Conservation (phyloP, 2,888 invertebrate species). For the Malthinus flaveolus region DNA sequence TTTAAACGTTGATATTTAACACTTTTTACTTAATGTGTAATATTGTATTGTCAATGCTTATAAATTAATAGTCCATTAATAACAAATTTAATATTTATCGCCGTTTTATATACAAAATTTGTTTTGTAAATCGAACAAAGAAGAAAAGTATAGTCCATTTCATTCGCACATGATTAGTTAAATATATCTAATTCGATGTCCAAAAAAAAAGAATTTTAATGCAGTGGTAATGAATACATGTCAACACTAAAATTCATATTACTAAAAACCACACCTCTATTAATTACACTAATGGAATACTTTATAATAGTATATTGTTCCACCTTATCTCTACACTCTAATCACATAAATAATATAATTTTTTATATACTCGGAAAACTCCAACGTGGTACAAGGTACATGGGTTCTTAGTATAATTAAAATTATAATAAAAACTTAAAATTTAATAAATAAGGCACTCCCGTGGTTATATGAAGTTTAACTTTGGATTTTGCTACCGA, state of each 20-base stretch:
- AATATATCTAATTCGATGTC: not conserved
- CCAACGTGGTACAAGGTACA: not conserved
- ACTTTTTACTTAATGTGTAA: slow-evolving; percentile 26
- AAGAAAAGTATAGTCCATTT: too few species aligned
- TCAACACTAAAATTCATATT: slow-evolving; percentile 21
- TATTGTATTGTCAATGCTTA: slow-evolving; percentile 27
- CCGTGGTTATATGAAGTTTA: too few species aligned
- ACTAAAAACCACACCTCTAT: slow-evolving; percentile 15
- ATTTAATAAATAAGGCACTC: too few species aligned
- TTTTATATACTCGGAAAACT: not conserved
- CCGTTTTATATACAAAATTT: not conserved
- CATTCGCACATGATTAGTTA: too few species aligned
- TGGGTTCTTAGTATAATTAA: too few species aligned
- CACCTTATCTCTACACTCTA: slow-evolving; percentile 11
- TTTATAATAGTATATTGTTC: slow-evolving; percentile 11
- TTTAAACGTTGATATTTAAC: slow-evolving; percentile 26
- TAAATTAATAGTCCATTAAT: slow-evolving; percentile 7
- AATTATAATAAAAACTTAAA: too few species aligned
- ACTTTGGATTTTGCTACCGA: too few species aligned
- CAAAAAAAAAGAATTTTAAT: slow-evolving; percentile 15
- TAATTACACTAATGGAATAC: slow-evolving; percentile 26
- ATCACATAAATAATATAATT: slow-evolving; percentile 12
- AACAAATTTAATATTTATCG: not conserved
- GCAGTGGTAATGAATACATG: slow-evolving; percentile 16
- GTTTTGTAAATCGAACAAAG: too few species aligned